Base-by-base conservation (phyloP, 2,888 invertebrate species). In the Drosophila sordidapex region DNA sequence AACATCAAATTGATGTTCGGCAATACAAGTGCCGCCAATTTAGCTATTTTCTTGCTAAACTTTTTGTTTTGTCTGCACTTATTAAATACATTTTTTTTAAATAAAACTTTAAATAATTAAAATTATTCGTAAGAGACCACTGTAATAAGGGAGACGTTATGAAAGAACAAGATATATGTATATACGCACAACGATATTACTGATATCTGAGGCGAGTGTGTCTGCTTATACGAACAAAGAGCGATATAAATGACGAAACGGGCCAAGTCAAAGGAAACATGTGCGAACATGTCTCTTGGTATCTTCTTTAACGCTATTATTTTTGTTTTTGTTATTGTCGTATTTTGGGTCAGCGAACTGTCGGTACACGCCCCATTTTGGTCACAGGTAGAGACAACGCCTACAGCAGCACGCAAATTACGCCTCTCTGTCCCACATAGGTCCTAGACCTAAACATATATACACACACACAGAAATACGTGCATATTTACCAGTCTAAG, bases 261-360 rank as follows among this genome's bases (percentile, higher is more conserved):
- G 27, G 31, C 38, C 36, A 29, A 48, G 51, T 33, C 48, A 69
- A 70, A 63, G 53, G 18, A 64, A 54, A 54, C 61, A 40, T 61
- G 60, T 64, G 66, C 58, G 35, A 59, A 74, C 77, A 62, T 76
- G 73, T 69, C 46, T 46, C 35, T 33, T 46, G 33, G 40, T 46
- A 46, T 46, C 46, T 18, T 33, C 51, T 51, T 40, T 31, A 53
- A 29, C n/a, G 31, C 31, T 57, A 57, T 40, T 56, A 18, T 36
- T n/a, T 56, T 56, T 21, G 33, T 25, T 27, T 13, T 54, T 57
- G 57, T 53, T 60, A 29, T 59, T 62, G 54, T 49, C 48, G 61
- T 52, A 6, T 58, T 25, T 62, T 74, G 61, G 77, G 77, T 78
- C 74, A 78, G 53, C 70, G 74, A 78, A 77, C 77, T 76, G 51